These are phyloP conservation scores for Numida meleagris DNA, from an alignment of 2,113 vertebrate species.

Conservation along the genomic window DNA sequence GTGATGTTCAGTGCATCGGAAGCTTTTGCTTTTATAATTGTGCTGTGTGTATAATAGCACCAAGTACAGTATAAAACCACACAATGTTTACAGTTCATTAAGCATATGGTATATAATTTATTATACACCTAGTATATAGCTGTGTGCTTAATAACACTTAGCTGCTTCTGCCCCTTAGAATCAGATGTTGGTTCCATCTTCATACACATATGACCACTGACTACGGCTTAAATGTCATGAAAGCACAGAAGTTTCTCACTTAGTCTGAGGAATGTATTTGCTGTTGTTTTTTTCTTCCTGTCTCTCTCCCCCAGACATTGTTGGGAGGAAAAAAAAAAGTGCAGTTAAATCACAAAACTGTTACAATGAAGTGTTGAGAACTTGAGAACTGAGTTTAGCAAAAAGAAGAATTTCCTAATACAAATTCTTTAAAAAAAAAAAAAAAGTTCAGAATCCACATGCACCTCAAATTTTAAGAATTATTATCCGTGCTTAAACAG, in stretches of 20 bases:
- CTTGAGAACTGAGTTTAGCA: not conserved
- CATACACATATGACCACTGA: rapidly evolving
- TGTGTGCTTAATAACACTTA: not conserved
- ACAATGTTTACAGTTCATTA: not conserved
- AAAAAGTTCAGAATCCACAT: not conserved
- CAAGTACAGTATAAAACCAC: not conserved
- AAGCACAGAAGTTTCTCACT: not conserved
- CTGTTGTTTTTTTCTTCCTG: not conserved
- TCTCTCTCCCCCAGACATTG: not conserved
- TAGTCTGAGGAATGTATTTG: not conserved
- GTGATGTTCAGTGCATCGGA: not conserved
- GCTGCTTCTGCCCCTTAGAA: not conserved
- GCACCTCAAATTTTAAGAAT: not conserved
- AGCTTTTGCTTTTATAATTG: not conserved
- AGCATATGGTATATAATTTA: not conserved
- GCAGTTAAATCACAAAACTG: not conserved
- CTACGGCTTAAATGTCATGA: not conserved
- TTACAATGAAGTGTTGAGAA: not conserved
- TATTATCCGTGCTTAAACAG: not conserved
- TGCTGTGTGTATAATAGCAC: not conserved
- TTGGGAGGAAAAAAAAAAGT: not conserved
- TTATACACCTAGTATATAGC: rapidly evolving
- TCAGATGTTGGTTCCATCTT: not conserved
- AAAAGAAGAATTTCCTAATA: not conserved
- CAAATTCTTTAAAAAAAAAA: not conserved